Conservation (phyloP, 1,140 invertebrate genomes). For the Brachionus rubens region DNA sequence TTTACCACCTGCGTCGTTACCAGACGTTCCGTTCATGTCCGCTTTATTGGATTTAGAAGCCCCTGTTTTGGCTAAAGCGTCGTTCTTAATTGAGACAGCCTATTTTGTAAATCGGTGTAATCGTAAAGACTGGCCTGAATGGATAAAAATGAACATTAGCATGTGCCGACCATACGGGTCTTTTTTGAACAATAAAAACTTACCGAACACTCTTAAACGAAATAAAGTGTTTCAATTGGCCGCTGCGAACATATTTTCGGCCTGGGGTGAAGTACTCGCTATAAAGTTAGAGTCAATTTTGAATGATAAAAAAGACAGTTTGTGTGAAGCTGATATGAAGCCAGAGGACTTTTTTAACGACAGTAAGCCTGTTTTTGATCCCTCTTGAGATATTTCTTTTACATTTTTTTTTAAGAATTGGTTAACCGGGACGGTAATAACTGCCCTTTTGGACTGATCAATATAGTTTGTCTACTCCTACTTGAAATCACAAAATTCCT, state of each 20-base stretch:
- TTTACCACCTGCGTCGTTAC: slow-evolving; percentile 86
- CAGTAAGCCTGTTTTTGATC: slow-evolving; percentile 64
- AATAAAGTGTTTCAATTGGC: slow-evolving; percentile 41
- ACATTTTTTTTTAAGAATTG: slow-evolving; percentile 67
- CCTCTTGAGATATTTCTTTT: no score
- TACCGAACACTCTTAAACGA: slow-evolving; percentile 18
- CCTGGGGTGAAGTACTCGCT: slow-evolving; percentile 37
- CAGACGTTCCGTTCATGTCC: slow-evolving; percentile 90
- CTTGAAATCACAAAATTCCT: slow-evolving; percentile 95
- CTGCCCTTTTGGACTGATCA: slow-evolving; percentile 84
- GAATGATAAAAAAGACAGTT: slow-evolving; percentile 1
- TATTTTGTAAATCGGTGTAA: slow-evolving; percentile 95
- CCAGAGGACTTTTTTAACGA: slow-evolving; percentile 93
- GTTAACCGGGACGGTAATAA: slow-evolving; percentile 77
- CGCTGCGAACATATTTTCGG: slow-evolving; percentile 24
- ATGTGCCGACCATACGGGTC: slow-evolving; percentile 64
- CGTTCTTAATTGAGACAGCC: slow-evolving; percentile 86
- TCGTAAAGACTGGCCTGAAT: slow-evolving; percentile 90
- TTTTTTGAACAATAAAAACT: slow-evolving; percentile 46
- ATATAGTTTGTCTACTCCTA: slow-evolving; percentile 86
- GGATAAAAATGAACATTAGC: slow-evolving; percentile 83
- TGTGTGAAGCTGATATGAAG: slow-evolving; percentile 42
- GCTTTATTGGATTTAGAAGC: slow-evolving; percentile 90
- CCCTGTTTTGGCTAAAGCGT: slow-evolving; percentile 82
- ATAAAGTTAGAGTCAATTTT: neutral